Base-by-base conservation (phyloP, 2,113 vertebrate species). In the Balaenoptera acutorostrata region DNA sequence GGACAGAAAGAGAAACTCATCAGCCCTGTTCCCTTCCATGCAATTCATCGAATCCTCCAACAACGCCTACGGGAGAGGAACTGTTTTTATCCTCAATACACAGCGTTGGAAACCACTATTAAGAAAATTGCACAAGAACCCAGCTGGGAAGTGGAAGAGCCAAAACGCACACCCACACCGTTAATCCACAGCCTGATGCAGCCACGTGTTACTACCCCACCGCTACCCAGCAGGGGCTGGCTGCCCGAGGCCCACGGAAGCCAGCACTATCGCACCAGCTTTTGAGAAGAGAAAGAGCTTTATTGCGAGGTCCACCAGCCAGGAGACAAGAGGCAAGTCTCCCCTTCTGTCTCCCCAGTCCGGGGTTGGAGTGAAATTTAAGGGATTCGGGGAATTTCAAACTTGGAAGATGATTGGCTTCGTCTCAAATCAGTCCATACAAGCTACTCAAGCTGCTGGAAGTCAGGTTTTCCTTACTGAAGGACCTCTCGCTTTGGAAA, bases 361-460 rank as follows among this genome's bases (percentile, higher is more conserved):
- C 49, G 57, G 33, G 77, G 23, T 57, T 80, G 49, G 46, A 52
- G 33, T 57, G 33, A n/a, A 25, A 0, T 25, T n/a, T 36, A 25
- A 36, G 20, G 77, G 77, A 12, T 4, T n/a, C 2, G 5, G 33
- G 33, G 77, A 15, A 36, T 36, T 80, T 80, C n/a, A 36, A 36
- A 36, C 49, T 23, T 57, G 49, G 33, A 17, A 66, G 6, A 31
- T 7, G 14, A 33, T 33, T 31, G 64, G 49, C 33, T 36, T n/a
- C 20, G 0, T 9, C 49, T 57, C 77, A 13, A 1, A n/a, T 55
- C 18, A 55, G 75, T 2, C 20, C 20, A 8, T 2, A 8, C 6
- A 23, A 78, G 49, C 31, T n/a, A 18, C 74, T n/a, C 46, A 11
- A 21, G 46, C 20, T 23, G 20, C 75, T 78, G 75, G 46, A 23